Conservation (phyloP, 2,888 invertebrate species). For the Microctonus aethiopoides region DNA sequence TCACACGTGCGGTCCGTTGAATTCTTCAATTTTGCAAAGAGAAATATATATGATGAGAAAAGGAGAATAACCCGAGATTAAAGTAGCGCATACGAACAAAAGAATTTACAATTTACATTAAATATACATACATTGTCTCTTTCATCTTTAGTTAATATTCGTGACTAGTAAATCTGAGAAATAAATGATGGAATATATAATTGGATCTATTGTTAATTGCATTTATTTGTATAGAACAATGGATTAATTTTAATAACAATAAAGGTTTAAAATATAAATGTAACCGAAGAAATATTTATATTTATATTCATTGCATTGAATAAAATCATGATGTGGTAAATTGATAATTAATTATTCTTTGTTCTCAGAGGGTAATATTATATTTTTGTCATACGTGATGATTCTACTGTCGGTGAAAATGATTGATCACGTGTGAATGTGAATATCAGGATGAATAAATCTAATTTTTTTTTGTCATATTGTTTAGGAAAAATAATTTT, state of each 20-base stretch:
- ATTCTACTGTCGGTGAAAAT: background rate
- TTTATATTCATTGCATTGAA: background rate
- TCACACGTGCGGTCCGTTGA: conserved; percentile 12
- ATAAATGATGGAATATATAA: conserved; percentile 5
- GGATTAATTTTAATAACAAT: background rate
- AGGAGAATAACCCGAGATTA: background rate
- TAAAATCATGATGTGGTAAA: background rate
- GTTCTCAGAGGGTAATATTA: background rate
- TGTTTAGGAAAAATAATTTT: conserved; percentile 41
- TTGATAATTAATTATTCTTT: background rate
- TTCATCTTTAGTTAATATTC: conserved; percentile 10
- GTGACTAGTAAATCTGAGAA: conserved; percentile 7
- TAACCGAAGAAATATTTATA: background rate
- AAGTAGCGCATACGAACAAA: conserved; percentile 12
- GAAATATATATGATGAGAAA: background rate
- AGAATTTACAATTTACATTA: conserved; percentile 6
- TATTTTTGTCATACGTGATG: background rate
- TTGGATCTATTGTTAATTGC: background rate
- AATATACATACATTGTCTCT: conserved; percentile 8
- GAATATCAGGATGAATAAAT: conserved; percentile 38
- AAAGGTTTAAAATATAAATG: background rate
- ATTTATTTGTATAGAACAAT: background rate
- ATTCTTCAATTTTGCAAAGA: background rate
- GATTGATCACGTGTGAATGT: conserved; percentile 30
- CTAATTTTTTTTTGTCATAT: conserved; percentile 33